Base-by-base conservation (phyloP, 2,797 vertebrate species). In the Urosaurus nigricauda region DNA sequence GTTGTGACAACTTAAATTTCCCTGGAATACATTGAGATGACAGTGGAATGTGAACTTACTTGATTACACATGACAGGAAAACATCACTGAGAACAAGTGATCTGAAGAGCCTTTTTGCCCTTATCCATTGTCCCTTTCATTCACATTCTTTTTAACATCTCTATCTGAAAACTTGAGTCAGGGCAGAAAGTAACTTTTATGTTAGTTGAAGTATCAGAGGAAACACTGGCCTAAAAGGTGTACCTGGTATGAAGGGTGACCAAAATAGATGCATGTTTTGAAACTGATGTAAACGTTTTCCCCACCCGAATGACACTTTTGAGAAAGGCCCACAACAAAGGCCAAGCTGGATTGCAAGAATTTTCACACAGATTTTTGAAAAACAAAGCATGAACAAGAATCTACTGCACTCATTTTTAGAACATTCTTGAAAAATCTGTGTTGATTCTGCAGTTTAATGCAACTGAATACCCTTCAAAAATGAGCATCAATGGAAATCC, bases 1-100 rank as follows among this genome's bases (percentile, higher is more conserved):
- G 83, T 92, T 92, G 77, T 90, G 88, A 93, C 37, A 86, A 92
- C 87, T 93, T 94, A 21, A 75, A 88, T 94, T 95, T 94, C 65
- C 32, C 83, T 92, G 90, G 90, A 93, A 93, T 47, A 65, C 0
- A 0, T 93, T 80, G 83, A 91, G 89, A 89, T 90, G 89, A 92
- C 92, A 93, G 92, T 53, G 63, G 73, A 93, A 91, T 40, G 47
- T 73, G 87, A 74, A 79, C 51, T 88, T 87, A 93, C 83, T 93
- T 93, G 79, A 92, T 91, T 91, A 87, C 5, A 91, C 5, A 81
- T 93, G 93, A 92, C 90, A 94, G 89, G 81, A 89, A 88, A 95
- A 47, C 88, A 90, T 92, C 26, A 91, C 21, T 73, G 92, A 88
- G 79, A 93, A 90, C 92, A 95, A 91, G 60, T 94, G 17, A 90